Evolutionary conservation across 2,797 vertebrate genomes (phyloP).

Genomic region (Gymnoscopelus braueri): DNA sequence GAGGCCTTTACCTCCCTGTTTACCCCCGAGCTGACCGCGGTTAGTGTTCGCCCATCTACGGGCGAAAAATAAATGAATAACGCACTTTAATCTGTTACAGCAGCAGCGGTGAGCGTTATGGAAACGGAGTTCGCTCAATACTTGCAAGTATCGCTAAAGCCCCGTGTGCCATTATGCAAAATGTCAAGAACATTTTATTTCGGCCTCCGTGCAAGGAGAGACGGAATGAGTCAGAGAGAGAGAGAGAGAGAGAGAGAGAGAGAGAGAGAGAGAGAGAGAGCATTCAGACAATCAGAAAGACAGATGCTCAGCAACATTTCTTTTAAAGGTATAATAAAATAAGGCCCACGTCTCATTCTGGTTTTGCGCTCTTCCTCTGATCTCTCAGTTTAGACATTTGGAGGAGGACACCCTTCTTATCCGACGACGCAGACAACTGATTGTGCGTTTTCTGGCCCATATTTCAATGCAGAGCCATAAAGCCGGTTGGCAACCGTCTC

Average conservation of each 20-base stretch:
- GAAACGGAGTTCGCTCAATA: constrained; percentile 40
- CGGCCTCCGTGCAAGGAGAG: background rate
- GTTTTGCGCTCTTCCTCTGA: constrained; percentile 12
- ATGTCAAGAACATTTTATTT: constrained; percentile 51
- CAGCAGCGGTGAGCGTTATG: constrained; percentile 34
- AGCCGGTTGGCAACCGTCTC: constrained; percentile 51
- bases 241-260: constrained; percentile 9
- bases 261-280: constrained; percentile 13
- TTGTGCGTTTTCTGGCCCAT: constrained; percentile 48
- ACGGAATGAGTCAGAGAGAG: background rate
- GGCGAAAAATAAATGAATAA: constrained; percentile 51
- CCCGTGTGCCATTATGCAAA: constrained; percentile 49
- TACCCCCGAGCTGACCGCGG: background rate
- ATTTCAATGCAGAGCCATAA: constrained; percentile 57
- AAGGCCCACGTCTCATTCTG: constrained; percentile 34
- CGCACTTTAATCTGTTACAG: constrained; percentile 47
- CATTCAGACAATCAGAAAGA: constrained; percentile 13
- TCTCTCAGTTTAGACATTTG: constrained; percentile 38
- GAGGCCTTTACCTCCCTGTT: constrained; percentile 10
- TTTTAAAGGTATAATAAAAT: constrained; percentile 48
- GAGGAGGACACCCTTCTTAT: constrained; percentile 41
- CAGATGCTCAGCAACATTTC: constrained; percentile 1
- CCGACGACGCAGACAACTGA: constrained; percentile 43
- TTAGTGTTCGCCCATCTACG: constrained; percentile 35
- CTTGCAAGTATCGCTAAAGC: constrained; percentile 40